These are phyloP conservation scores for Campoletis raptor DNA, from an alignment of 2,888 invertebrate genomes.

Conservation along the genomic window DNA sequence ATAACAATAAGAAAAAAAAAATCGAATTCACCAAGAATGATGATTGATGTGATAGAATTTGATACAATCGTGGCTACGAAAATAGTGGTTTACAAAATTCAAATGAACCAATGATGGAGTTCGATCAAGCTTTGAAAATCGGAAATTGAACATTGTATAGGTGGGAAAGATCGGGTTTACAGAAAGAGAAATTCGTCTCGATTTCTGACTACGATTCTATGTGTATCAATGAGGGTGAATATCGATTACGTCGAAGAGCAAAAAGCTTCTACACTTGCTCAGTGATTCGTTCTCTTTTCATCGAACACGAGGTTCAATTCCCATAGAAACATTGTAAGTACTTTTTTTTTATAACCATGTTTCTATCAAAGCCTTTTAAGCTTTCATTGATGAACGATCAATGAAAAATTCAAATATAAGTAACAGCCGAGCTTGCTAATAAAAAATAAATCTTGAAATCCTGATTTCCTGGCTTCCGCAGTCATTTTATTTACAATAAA, in stretches of 20 bases:
- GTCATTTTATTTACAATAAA: too few relatives aligned
- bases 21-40: constrained; percentile 12
- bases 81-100: not conserved
- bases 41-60: not conserved
- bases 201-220: constrained; percentile 15
- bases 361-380: not conserved
- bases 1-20: not conserved
- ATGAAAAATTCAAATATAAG: not conserved
- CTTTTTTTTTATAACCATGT: not conserved
- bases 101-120: not conserved
- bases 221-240: constrained; percentile 71
- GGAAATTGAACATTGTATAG: not conserved
- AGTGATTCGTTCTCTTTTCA: constrained; percentile 44
- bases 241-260: constrained; percentile 72
- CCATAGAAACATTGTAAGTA: not conserved
- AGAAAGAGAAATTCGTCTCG: constrained; percentile 25
- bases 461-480: not conserved
- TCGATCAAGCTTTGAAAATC: not conserved
- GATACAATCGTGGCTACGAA: constrained; percentile 3
- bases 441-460: not conserved
- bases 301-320: constrained; percentile 34
- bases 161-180: not conserved
- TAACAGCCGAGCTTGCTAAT: not conserved
- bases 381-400: not conserved
- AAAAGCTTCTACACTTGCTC: constrained; percentile 40